These are phyloP conservation scores for Biston betularia DNA, from an alignment of 2,888 invertebrate species.

Conservation along the genomic window DNA sequence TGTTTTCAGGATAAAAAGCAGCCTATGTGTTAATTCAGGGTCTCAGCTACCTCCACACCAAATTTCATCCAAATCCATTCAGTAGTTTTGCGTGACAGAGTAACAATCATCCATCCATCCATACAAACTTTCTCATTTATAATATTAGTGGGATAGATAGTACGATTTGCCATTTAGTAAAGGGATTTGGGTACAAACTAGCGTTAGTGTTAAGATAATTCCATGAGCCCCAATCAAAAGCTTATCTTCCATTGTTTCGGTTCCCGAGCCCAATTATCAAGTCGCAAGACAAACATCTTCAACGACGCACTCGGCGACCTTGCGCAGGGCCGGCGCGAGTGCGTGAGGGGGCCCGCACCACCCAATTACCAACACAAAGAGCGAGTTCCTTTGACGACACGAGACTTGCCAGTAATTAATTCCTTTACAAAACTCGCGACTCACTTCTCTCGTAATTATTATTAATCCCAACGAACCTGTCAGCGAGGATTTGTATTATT, in stretches of 20 bases:
- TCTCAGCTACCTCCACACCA: too few species aligned
- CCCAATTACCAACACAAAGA: constrained; percentile 44
- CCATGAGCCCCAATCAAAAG: not conserved
- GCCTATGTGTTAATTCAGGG: too few species aligned
- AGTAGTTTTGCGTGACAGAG: too few species aligned
- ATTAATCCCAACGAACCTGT: constrained; percentile 36
- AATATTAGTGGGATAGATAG: too few species aligned
- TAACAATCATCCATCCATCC: too few species aligned
- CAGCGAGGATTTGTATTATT: constrained; percentile 32
- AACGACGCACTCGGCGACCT: constrained; percentile 5
- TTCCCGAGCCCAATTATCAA: constrained; percentile 11
- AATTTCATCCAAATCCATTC: too few species aligned
- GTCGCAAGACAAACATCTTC: constrained; percentile 11
- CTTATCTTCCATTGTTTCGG: not conserved
- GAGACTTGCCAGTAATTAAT: constrained; percentile 43
- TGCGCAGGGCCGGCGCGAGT: constrained; percentile 29
- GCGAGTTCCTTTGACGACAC: constrained; percentile 40
- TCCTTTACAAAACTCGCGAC: constrained; percentile 43
- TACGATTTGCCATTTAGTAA: too few species aligned
- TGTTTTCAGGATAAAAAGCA: too few species aligned
- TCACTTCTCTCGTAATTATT: constrained; percentile 38
- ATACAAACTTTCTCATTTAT: too few species aligned
- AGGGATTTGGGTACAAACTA: not conserved
- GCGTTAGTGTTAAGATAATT: not conserved
- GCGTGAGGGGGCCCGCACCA: constrained; percentile 27